Base-by-base conservation (phyloP, 2,888 invertebrate species). In the Erebia aethiops region DNA sequence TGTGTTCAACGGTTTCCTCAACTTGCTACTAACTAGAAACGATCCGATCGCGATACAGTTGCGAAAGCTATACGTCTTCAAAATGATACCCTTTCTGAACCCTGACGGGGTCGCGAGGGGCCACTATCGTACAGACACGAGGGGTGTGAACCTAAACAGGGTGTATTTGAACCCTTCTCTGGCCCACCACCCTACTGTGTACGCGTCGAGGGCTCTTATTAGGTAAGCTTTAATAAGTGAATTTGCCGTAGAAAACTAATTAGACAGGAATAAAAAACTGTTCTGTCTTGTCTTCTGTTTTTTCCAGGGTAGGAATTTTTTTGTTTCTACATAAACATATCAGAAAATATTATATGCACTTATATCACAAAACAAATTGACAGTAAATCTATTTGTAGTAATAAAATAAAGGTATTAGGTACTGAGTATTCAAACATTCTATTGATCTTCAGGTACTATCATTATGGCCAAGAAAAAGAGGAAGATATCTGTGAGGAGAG, bases 41-140 rank as follows among this genome's bases (percentile, higher is more conserved):
- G 98, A 98, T 85, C 95, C 96, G 1, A 94, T 97, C 69, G 97
- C 97, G 21, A 92, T 95, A 67, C 93, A 94, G 70, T 91, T 98
- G 61, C 94, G 98, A 67, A 95, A 95, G 80, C 83, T 95, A 61
- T 97, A 96, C 84, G 97, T 98, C 76, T 98, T 98, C 93, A 98
- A 98, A 90, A 90, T 98, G 84, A 96, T 98, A 76, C 98, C 98
- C 0, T 97, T 98, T 92, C 88, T 98, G 75, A 98, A 98, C 91
- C 98, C 98, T 0, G 98, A 98, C 82, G 98, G 98, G 1, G 98
- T 98, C 1, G 96, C 96, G 10, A 92, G 95, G 69, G 98, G 98
- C 0, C 97, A 98, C 85, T 98, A 97, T 84, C 91, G 97, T 70
- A 98, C 98, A 3, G 98, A 98, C 87, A 96, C 97, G 0, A 93